Base-by-base conservation (phyloP, 2,888 invertebrate genomes). In the Pandemis cinnamomeana region DNA sequence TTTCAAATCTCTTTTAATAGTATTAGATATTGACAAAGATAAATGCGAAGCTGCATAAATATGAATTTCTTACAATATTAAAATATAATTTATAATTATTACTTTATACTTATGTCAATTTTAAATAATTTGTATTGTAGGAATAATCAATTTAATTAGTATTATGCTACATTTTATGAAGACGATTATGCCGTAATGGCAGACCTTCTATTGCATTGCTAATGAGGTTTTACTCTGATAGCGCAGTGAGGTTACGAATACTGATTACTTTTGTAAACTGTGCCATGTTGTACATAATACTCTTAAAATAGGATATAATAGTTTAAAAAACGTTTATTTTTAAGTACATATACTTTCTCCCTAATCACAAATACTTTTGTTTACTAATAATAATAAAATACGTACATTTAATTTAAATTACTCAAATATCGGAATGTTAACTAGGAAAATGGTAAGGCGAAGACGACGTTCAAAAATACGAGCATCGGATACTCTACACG, bases 361-460 rank as follows among this genome's bases (percentile, higher is more conserved):
- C 62, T 60, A 76, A 77, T 78, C 76, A 75, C 76, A 77, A 46
- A 77, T 78, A 76, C 69, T 68, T 71, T 72, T 53, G 20, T 51
- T 44, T 74, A 46, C 67, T 68, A 68, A 15, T 51, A 42, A 15
- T 51, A 42, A 44, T 75, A 75, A 8, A 58, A 74, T 71, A 63
- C 53, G 62, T 67, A 68, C 61, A 72, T 60, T 71, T 48, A 71
- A 62, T 41, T 55, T 71, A 66, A 75, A 72, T 66, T 71, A 76
- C 79, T 80, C 75, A 79, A 78, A 80, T 81, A 84, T 83, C 88
- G 91, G 91, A 91, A 91, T 91, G 91, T 88, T 76, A 63, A 77
- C 69, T 82, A 86, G 82, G 82, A 82, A 83, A 83, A 81, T 83
- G 82, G 77, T 83, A 86, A 85, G 82, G 84, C 82, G 79, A 84